Conservation (phyloP, 2,888 invertebrate genomes). For the Campoletis raptor region DNA sequence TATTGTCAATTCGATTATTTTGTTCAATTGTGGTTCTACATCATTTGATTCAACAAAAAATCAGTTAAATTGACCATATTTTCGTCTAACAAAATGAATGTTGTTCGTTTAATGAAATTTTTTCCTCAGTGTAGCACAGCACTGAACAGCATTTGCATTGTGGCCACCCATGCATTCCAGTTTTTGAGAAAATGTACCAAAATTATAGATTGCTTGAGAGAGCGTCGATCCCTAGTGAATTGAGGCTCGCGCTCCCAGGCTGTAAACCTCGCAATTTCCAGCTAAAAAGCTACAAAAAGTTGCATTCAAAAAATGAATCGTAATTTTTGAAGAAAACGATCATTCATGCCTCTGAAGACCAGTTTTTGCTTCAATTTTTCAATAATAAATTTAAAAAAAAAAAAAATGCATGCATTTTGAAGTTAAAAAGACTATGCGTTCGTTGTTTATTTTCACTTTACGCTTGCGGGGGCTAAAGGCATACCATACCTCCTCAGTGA, state of each 20-base stretch:
- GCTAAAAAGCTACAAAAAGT: background rate
- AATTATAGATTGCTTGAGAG: background rate
- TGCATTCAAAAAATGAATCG: background rate
- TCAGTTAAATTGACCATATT: too few species aligned
- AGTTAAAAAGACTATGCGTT: slow-evolving; percentile 2
- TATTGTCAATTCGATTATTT: too few species aligned
- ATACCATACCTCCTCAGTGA: slow-evolving; percentile 38
- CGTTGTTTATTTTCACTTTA: slow-evolving; percentile 13
- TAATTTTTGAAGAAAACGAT: background rate
- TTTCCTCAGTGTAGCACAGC: too few species aligned
- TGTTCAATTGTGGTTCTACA: too few species aligned
- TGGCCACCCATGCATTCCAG: too few species aligned
- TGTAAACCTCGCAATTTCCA: background rate
- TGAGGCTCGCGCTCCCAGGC: background rate
- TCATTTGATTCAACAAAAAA: too few species aligned
- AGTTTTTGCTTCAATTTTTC: background rate
- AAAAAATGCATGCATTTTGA: background rate
- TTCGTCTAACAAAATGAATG: too few species aligned
- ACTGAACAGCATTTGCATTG: too few species aligned
- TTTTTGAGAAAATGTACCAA: background rate
- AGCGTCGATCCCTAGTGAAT: background rate
- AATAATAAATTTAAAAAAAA: background rate
- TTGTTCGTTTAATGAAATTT: too few species aligned
- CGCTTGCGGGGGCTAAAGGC: slow-evolving; percentile 22
- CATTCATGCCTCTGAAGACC: background rate